Evolutionary conservation across 2,888 invertebrate genomes (phyloP), one percentile per base, ranked within the genome.

Genomic region (Parnassius mnemosyne): DNA sequence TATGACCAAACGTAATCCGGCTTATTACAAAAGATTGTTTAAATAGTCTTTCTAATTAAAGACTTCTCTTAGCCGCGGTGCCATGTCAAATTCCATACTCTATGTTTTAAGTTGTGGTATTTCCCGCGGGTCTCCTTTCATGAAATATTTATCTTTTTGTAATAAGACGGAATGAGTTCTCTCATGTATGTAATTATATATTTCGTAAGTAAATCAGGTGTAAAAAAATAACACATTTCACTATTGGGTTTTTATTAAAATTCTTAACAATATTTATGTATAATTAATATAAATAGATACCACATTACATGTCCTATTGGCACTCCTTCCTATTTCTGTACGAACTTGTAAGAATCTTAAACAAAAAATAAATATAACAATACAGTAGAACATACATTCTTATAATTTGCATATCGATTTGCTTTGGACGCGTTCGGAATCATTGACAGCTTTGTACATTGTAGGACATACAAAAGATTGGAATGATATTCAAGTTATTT

Each of bases 221-320:
- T 66, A 62, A 65, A 60, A n/a, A 68, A 69, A 73, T 71, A 85
- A 80, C 74, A 76, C 68, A 69, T 73, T 72, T 79, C 75, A 77
- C 80, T 84, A 83, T 86, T 73, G 75, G 78, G 79, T 84, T 87
- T 86, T 63, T 86, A 85, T 85, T 87, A 84, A 84, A 89, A 84
- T 82, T 78, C 79, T 87, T 86, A 84, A 84, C 79, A 84, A 81
- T 83, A 81, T 78, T 73, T 84, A 86, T 84, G 76, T 85, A 84
- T 85, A 81, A 80, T 81, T 79, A 83, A 82, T 78, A 83, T 82
- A 82, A 83, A 83, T 79, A 81, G 74, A 84, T 80, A 85, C 81
- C 83, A 81, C 76, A 77, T 49, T 7, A 74, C 75, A 75, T 78
- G 70, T 68, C 70, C 79, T 82, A 83, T 87, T 87, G 89, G 87